These are phyloP conservation scores for Dromococcyx pavoninus DNA, from an alignment of 2,797 vertebrate species.

Conservation along the genomic window DNA sequence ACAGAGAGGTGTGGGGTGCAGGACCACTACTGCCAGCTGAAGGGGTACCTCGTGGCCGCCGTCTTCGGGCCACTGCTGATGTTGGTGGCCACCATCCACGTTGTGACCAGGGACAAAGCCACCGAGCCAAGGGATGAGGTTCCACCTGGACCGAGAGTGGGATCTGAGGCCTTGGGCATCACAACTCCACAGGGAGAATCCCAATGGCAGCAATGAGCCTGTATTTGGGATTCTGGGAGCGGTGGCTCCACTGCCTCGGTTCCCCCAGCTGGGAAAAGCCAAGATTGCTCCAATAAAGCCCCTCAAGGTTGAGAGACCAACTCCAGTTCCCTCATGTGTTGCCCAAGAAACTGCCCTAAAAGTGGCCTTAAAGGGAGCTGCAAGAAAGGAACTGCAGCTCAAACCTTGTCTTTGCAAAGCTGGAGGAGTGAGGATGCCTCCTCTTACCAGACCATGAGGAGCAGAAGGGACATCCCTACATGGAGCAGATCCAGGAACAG, in stretches of 20 bases:
- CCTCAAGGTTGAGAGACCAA: no score
- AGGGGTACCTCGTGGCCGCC: not conserved
- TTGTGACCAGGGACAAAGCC: not conserved
- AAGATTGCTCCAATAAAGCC: no score
- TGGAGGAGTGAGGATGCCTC: no score
- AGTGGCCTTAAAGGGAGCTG: no score
- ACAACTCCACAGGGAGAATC: rapidly evolving
- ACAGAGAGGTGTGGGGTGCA: rapidly evolving
- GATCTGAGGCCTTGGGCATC: not conserved
- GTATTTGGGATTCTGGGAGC: rapidly evolving
- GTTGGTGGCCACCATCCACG: rapidly evolving
- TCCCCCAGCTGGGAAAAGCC: not conserved
- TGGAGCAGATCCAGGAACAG: no score
- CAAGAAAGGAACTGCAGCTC: no score
- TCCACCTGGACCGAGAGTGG: rapidly evolving
- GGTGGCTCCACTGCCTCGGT: not conserved
- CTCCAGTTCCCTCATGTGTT: not conserved
- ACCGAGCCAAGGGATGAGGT: rapidly evolving
- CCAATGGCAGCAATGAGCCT: not conserved
- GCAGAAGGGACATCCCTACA: no score
- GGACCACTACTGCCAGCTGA: not conserved
- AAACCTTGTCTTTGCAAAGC: no score
- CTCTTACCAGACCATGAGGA: no score
- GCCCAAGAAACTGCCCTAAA: not conserved
- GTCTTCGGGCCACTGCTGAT: rapidly evolving